A percentile compares a stretch with the other conserved stretches of the same genome.
Conservation (phyloP, 2,888 invertebrate genomes). For the Tholera decimalis region DNA sequence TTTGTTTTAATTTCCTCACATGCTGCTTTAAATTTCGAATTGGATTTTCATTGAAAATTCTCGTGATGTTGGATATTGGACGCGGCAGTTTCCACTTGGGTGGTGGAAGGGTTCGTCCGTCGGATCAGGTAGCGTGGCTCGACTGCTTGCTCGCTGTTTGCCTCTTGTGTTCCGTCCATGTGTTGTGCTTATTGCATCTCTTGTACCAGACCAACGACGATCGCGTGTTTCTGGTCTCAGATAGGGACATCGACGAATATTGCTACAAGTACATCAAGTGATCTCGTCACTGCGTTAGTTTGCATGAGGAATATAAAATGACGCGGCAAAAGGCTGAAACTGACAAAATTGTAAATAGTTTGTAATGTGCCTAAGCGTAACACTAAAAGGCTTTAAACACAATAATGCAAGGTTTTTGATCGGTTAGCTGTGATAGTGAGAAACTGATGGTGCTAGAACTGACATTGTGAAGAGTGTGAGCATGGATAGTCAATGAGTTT, state of each 20-base stretch:
- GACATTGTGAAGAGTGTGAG: constrained; percentile 44
- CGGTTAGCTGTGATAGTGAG: constrained; percentile 46
- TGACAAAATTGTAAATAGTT: constrained; percentile 55
- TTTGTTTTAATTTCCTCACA: constrained; percentile 87
- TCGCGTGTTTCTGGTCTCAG: constrained; percentile 72
- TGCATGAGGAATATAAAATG: constrained; percentile 64
- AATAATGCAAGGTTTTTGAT: constrained; percentile 40
- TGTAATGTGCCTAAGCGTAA: constrained; percentile 50
- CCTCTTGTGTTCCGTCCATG: constrained; percentile 93
- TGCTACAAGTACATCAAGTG: constrained; percentile 80
- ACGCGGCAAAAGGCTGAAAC: constrained; percentile 56
- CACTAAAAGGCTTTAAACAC: constrained; percentile 36
- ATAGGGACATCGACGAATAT: constrained; percentile 83
- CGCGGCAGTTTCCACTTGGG: constrained; percentile 90
- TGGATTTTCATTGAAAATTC: constrained; percentile 78
- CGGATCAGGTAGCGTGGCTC: constrained; percentile 96
- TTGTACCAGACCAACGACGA: constrained; percentile 84
- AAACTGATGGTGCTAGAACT: constrained; percentile 65
- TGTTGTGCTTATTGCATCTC: constrained; percentile 93
- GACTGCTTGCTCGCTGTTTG: constrained; percentile 93
- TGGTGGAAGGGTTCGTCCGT: constrained; percentile 91
- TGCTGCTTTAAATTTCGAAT: constrained; percentile 87
- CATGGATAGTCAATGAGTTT: constrained; percentile 52
- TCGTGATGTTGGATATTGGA: constrained; percentile 76
- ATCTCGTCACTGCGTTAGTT: constrained; percentile 60